Percentiles rank a stretch among this genome's conserved stretches.
phyloP scores from a whole-genome alignment of 1,140 invertebrate genomes.

The Pemphigus obesinymphae region DNA sequence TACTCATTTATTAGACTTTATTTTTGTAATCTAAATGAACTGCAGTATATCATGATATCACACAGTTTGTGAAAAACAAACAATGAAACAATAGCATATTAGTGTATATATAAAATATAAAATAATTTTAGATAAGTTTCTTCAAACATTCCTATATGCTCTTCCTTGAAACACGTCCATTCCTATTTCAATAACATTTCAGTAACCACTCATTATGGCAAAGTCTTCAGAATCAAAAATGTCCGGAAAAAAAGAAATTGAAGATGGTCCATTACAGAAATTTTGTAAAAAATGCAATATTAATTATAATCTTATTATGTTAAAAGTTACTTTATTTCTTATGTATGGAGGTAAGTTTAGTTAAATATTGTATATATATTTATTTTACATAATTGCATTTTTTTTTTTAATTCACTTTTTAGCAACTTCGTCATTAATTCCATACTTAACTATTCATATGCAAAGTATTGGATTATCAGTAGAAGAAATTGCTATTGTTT shows the following conservation, averaged over 20 bases:
- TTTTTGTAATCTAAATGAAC: conserved; percentile 36
- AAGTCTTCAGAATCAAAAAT: conserved; percentile 18
- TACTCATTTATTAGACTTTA: conserved; percentile 38
- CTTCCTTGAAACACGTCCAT: background rate
- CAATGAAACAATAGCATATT: conserved; percentile 36
- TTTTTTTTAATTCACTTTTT: conserved; percentile 48
- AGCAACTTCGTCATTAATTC: conserved; percentile 73
- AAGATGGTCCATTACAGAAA: conserved; percentile 2
- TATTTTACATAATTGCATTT: background rate
- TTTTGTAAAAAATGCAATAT: conserved; percentile 52
- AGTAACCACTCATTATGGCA: background rate
- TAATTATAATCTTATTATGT: conserved; percentile 68
- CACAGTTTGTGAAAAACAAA: conserved; percentile 20
- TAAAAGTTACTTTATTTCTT: conserved; percentile 73
- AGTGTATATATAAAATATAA: background rate
- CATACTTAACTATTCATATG: conserved; percentile 82
- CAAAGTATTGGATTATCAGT: conserved; percentile 76
- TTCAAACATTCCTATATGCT: too few species aligned
- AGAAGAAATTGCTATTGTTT: conserved; percentile 77
- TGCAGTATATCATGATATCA: conserved; percentile 33
- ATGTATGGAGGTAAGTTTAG: conserved; percentile 65
- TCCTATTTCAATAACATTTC: background rate
- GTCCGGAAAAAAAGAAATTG: background rate
- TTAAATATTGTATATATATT: background rate
- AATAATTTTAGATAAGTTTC: conserved; percentile 27